Conservation (phyloP, 1,140 invertebrate genomes). For the Orussus abietinus region DNA sequence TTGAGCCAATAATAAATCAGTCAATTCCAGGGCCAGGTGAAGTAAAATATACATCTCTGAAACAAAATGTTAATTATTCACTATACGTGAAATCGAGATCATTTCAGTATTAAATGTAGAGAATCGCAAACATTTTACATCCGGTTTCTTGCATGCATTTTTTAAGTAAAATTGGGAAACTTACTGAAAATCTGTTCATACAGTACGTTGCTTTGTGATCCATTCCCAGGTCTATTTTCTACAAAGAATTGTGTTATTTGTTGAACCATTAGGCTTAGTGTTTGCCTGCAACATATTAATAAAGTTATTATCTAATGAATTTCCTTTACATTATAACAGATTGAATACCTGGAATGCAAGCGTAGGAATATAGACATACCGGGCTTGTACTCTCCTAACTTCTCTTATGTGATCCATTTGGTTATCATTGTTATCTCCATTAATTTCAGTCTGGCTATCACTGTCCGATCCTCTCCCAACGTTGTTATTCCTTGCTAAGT, state of each 20-base stretch:
- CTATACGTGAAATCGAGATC: neutral
- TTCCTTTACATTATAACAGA: constrained; percentile 12
- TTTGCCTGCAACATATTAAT: constrained; percentile 28
- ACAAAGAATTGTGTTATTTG: constrained; percentile 46
- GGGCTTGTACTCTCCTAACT: constrained; percentile 30
- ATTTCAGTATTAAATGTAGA: neutral
- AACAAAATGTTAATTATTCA: constrained; percentile 10
- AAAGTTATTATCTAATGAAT: constrained; percentile 4
- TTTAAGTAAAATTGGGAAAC: constrained; percentile 13
- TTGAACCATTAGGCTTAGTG: constrained; percentile 43
- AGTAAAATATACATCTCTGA: constrained; percentile 39
- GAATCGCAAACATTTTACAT: no score
- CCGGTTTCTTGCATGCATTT: no score
- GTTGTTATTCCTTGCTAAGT: constrained; percentile 19
- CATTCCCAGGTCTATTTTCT: constrained; percentile 30
- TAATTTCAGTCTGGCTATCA: constrained; percentile 18
- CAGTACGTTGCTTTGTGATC: constrained; percentile 28
- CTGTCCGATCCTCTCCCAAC: constrained; percentile 16
- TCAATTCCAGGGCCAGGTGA: constrained; percentile 43
- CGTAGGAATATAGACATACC: no score
- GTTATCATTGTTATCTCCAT: constrained; percentile 17
- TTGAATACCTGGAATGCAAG: no score
- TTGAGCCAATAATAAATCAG: constrained; percentile 42
- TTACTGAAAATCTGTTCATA: constrained; percentile 38
- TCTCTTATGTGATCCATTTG: constrained; percentile 29